Evolutionary conservation across 2,888 invertebrate genomes (phyloP).

Genomic region (Diplolepis rosae): DNA sequence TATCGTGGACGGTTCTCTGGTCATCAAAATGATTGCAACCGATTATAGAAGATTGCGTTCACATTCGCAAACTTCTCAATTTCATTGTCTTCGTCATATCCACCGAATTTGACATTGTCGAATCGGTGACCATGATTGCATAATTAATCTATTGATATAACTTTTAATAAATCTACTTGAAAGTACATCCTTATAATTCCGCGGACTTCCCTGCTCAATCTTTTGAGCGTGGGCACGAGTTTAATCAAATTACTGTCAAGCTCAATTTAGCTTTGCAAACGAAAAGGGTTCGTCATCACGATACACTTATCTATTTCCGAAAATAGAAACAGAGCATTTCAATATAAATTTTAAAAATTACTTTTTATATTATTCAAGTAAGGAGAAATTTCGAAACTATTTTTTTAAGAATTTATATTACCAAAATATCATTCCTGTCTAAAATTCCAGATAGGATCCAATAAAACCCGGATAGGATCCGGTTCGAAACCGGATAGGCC

Average conservation of each 20-base stretch:
- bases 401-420: no score
- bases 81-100: conserved; percentile 42
- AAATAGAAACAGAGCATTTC: not conserved
- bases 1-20: conserved; percentile 68
- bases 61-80: conserved; percentile 55
- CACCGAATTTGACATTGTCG: conserved; percentile 17
- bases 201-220: not conserved
- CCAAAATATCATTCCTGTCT: no score
- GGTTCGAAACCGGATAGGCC: no score
- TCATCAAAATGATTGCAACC: conserved; percentile 71
- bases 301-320: not conserved
- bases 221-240: conserved; percentile 3
- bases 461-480: no score
- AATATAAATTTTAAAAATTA: no score
- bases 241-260: conserved; percentile 14
- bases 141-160: not conserved
- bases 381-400: no score
- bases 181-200: not conserved
- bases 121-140: not conserved
- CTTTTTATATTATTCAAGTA: no score
- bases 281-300: conserved; percentile 2
- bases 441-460: no score
- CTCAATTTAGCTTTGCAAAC: conserved; percentile 11
- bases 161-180: not conserved
- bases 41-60: conserved; percentile 71